Conservation (phyloP, 2,888 invertebrate species). For the Amiota minor region DNA sequence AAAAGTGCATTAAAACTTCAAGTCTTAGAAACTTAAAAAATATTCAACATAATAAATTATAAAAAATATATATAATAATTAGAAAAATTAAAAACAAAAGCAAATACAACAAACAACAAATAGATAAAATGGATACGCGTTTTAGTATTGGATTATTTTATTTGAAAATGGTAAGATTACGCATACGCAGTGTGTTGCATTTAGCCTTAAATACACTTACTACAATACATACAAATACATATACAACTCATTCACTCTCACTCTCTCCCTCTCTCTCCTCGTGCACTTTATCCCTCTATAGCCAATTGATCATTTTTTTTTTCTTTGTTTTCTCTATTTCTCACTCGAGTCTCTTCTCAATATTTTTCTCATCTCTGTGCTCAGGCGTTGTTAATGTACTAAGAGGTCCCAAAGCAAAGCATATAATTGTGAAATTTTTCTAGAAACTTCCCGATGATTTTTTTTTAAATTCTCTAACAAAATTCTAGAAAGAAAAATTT, state of each 20-base stretch:
- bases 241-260: not conserved
- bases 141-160: slow-evolving; percentile 62
- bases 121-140: slow-evolving; percentile 57
- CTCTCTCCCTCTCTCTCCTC: slow-evolving; percentile 27
- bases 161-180: slow-evolving; percentile 55
- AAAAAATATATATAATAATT: slow-evolving; percentile 10
- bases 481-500: slow-evolving; percentile 21
- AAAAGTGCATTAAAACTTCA: slow-evolving; percentile 20
- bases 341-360: too few species aligned
- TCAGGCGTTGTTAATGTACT: too few species aligned
- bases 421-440: too few species aligned
- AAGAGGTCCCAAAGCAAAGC: too few species aligned
- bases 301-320: too few species aligned
- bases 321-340: too few species aligned
- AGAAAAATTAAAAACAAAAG: slow-evolving; percentile 34
- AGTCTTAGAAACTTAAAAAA: too few species aligned
- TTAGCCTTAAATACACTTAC: not conserved
- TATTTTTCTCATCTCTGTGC: too few species aligned
- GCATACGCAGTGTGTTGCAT: slow-evolving; percentile 51
- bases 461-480: too few species aligned
- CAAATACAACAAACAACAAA: slow-evolving; percentile 13
- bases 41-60: too few species aligned
- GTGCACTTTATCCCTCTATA: too few species aligned
- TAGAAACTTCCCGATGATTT: too few species aligned
- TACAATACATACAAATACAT: not conserved